A percentile compares a stretch with the other conserved stretches of the same genome.
Conservation (phyloP, 2,113 vertebrate genomes). For the Trematocara marginatum region DNA sequence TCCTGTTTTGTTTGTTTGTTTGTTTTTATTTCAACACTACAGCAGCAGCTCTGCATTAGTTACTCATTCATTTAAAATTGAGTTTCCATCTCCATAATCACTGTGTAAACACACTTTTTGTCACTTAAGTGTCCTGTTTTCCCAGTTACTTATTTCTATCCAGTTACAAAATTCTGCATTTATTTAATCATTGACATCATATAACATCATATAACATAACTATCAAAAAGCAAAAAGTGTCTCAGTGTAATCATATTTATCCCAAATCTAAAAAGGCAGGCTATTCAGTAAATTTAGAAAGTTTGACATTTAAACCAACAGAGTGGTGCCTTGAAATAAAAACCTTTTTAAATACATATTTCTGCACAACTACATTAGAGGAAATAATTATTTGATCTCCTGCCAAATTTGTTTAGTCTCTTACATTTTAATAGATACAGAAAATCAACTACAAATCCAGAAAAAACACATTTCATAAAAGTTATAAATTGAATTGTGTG, state of each 20-base stretch:
- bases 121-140: not conserved
- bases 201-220: not conserved
- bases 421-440: not conserved
- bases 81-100: not conserved
- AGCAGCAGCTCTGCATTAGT: not conserved
- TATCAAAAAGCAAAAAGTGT: not conserved
- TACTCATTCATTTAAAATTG: not conserved
- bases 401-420: not conserved
- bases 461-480: not conserved
- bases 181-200: not conserved
- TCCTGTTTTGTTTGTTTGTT: too few relatives aligned
- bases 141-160: not conserved
- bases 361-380: not conserved
- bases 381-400: not conserved
- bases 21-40: not conserved
- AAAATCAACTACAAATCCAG: not conserved
- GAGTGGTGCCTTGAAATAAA: not conserved
- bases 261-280: not conserved
- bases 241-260: not conserved
- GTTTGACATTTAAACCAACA: not conserved
- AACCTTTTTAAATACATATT: not conserved
- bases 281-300: not conserved
- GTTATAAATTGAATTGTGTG: not conserved
- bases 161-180: not conserved
- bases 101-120: constrained; percentile 9